A percentile compares a stretch with the other conserved stretches of the same genome.
Evolutionary conservation across 2,797 vertebrate genomes (phyloP).

Genomic region (Pitangus sulphuratus): DNA sequence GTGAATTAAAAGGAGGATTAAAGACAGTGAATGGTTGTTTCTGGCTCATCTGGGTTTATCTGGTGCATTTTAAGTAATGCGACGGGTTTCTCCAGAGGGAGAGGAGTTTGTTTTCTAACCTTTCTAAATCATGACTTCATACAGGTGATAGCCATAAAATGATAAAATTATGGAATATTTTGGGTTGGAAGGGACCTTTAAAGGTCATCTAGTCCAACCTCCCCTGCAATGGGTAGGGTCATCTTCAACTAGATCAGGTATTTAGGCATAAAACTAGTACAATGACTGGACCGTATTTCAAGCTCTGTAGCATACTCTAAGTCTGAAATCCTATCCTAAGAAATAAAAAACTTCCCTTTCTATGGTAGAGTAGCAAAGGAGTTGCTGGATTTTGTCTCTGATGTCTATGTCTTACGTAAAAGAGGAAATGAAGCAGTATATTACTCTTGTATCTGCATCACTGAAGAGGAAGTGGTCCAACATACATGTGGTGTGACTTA

Average conservation of each 20-base stretch:
- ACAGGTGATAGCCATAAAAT: not conserved
- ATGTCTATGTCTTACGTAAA: not conserved
- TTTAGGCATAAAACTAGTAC: not conserved
- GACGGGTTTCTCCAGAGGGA: not conserved
- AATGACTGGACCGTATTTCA: not conserved
- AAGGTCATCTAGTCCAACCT: not conserved
- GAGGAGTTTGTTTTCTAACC: not conserved
- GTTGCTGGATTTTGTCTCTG: not conserved
- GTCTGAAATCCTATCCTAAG: not conserved
- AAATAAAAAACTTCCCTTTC: not conserved
- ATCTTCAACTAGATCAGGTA: not conserved
- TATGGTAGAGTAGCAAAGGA: not conserved
- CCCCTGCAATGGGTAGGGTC: not conserved
- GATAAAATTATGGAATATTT: not conserved
- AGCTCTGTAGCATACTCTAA: not conserved
- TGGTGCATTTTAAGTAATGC: not conserved
- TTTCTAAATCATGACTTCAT: not conserved
- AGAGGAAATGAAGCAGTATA: not conserved
- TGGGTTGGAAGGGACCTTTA: not conserved
- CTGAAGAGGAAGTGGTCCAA: not conserved
- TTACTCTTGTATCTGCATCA: not conserved
- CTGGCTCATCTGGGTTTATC: not conserved
- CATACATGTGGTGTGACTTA: not conserved
- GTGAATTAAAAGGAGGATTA: constrained; percentile 25
- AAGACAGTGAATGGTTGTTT: not conserved